Conservation (phyloP, 2,888 invertebrate species). For the Coecobrya sp. region DNA sequence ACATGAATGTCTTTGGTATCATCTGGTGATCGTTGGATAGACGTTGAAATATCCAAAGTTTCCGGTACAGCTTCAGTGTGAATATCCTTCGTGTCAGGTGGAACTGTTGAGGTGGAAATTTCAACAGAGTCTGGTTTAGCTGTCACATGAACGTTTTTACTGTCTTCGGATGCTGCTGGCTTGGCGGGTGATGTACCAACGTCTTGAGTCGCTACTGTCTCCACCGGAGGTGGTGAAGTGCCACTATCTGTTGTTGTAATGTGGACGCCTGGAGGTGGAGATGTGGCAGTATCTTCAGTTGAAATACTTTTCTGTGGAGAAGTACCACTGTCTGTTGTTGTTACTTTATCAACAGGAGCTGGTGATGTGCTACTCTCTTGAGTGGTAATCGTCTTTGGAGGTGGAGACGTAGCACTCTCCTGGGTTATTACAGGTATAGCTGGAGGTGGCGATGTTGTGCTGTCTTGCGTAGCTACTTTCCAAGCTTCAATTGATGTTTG, state of each 20-base stretch:
- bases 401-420: constrained; percentile 70
- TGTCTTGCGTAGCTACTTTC: background rate
- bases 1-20: constrained; percentile 43
- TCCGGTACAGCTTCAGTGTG: constrained; percentile 52
- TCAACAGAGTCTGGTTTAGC: constrained; percentile 47
- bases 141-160: constrained; percentile 31
- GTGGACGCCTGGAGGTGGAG: background rate
- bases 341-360: no score
- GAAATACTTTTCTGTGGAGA: no score
- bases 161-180: constrained; percentile 83
- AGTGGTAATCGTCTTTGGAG: background rate
- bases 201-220: constrained; percentile 85
- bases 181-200: constrained; percentile 87
- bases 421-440: background rate
- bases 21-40: background rate
- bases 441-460: constrained; percentile 87
- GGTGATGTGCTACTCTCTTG: constrained; percentile 87
- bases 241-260: background rate
- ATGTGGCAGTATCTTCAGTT: constrained; percentile 64
- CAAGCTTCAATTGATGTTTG: background rate
- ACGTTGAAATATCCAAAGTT: constrained; percentile 45
- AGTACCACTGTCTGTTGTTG: constrained; percentile 80
- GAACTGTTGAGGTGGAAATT: constrained; percentile 15
- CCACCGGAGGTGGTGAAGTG: constrained; percentile 38
- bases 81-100: constrained; percentile 36